A percentile compares a stretch with the other conserved stretches of the same genome.
Evolutionary conservation across 2,113 vertebrate species (phyloP).

Genomic region (Mungos mungo): DNA sequence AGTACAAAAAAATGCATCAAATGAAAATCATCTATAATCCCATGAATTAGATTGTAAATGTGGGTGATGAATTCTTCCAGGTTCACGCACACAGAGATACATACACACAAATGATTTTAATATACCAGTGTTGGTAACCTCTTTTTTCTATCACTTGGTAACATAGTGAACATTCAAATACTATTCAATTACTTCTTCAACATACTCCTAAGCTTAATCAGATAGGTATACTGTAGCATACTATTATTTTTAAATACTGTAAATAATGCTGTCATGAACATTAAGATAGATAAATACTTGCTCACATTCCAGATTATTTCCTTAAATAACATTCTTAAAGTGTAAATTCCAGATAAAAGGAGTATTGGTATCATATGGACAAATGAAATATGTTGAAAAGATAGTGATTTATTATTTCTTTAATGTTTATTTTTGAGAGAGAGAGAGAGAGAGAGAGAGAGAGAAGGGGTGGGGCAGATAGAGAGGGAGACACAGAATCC

Average conservation of each 20-base stretch:
- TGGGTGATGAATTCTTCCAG: not conserved
- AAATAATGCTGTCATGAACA: not conserved
- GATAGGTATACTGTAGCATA: not conserved
- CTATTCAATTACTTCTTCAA: not conserved
- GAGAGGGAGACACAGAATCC: too few relatives aligned
- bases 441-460: too few relatives aligned
- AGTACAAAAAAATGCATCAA: not conserved
- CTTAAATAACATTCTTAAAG: not conserved
- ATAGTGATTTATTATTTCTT: not conserved
- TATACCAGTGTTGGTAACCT: not conserved
- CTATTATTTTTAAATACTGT: not conserved
- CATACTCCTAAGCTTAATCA: not conserved
- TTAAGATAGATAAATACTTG: not conserved
- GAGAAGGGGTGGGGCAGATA: too few relatives aligned
- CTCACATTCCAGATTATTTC: not conserved
- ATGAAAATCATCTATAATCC: not conserved
- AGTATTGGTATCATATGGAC: not conserved
- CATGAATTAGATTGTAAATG: not conserved
- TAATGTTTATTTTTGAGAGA: too few relatives aligned
- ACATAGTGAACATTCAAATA: not conserved
- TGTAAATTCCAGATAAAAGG: not conserved
- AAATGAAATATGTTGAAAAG: not conserved
- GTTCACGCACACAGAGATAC: not conserved
- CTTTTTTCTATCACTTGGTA: not conserved
- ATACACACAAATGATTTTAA: not conserved